Base-by-base conservation (phyloP, 2,113 vertebrate species). In the Pleuronectes platessa region DNA sequence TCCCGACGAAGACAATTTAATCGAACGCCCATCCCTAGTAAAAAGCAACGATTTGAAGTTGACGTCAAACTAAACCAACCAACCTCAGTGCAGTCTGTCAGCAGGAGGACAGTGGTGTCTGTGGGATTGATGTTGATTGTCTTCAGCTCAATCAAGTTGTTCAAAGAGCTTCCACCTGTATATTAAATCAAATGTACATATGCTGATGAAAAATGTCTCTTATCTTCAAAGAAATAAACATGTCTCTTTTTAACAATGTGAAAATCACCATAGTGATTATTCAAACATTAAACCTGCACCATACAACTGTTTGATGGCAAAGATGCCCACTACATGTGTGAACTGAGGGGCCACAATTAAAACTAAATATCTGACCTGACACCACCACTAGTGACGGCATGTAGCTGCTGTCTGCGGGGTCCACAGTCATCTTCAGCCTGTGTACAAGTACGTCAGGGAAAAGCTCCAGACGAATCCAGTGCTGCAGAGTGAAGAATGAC, bases 331-430 rank as follows among this genome's bases (percentile, higher is more conserved):
- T 42, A 2, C 27, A 26, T 14, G 47, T 51, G 15, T 51, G 47
- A 51, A 7, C 14, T 15, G 47, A 20, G 2, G 47, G 47, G 7
- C 0, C 12, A 20, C 11, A 20, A 54, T 23, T 40, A 13, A 31
- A 31, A 9, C 66, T 7, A 56, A 31, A 60, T 1, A 35, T 4
- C 62, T 62, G 93, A 97, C 98, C 98, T 90, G 98, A 99, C 49
- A 99, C 97, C 7, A 99, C 98, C 23, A 99, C 97, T 40, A 99
- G 90, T 1, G 98, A 99, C 0, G 98, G 98, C 98, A 99, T 99
- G 91, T 99, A 99, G 91, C 98, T 99, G 90, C 98, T 99, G 92
- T 99, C 98, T 2, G 97, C 97, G 27, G 98, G 98, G 79, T 99
- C 97, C 3, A 99, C 98, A 7, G 93, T 93, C 97, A 99, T 98